These are phyloP conservation scores for Callipepla squamata DNA, from an alignment of 2,113 vertebrate species.

Conservation along the genomic window DNA sequence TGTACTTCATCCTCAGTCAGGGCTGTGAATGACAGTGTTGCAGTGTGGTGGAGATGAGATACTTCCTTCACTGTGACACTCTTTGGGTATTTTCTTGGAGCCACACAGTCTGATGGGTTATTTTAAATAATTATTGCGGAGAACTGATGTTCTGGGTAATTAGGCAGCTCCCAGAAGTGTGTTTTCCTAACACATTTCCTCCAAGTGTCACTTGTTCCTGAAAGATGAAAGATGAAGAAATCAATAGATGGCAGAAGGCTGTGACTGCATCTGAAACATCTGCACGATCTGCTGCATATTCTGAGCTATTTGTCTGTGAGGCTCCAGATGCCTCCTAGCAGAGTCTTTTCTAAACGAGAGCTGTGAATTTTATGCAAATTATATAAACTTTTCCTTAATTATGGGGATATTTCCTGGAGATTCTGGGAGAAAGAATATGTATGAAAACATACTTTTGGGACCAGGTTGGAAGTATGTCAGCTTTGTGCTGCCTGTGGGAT, in stretches of 20 bases:
- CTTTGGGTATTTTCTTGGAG: background rate
- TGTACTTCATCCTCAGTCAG: background rate
- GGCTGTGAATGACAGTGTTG: too few relatives aligned
- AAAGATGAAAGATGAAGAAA: background rate
- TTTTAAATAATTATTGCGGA: background rate
- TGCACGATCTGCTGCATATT: background rate
- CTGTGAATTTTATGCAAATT: background rate
- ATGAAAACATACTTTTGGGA: background rate
- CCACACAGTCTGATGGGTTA: background rate
- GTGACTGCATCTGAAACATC: background rate
- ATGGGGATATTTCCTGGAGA: background rate
- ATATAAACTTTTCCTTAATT: background rate
- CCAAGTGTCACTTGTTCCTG: background rate
- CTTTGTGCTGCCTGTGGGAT: background rate
- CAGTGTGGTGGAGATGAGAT: background rate
- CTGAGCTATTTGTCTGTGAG: background rate
- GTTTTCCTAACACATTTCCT: background rate
- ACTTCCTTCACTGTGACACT: background rate
- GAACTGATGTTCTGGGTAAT: background rate
- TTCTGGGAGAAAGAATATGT: background rate
- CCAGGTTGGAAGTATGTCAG: background rate
- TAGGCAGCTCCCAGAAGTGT: background rate
- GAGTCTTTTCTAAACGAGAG: background rate
- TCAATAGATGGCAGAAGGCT: background rate
- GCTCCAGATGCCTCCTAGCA: background rate